Evolutionary conservation across 1,140 invertebrate genomes (phyloP), one percentile per base, ranked within the genome.

Genomic region (Ceratitis capitata): DNA sequence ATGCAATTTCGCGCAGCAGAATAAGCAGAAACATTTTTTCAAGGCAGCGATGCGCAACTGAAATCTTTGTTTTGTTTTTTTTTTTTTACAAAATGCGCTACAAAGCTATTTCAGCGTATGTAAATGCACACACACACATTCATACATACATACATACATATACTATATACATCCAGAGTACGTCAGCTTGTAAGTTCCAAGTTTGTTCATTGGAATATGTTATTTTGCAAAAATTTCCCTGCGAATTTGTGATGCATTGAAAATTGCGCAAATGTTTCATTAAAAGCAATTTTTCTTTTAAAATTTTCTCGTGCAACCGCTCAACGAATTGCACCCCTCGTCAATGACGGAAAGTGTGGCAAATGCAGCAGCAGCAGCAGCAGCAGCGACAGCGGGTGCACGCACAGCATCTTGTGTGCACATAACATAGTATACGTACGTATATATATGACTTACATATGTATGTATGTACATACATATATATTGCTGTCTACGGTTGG

Each of bases 211-310:
- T 78, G 39, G 69, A 78, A 78, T 78, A 45, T 78, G 39, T 78
- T 26, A 78, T 78, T 78, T 78, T 26, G 69, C 69, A 78, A 42
- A 64, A 78, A 78, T 78, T 78, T 78, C 69, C n/a, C 69, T 78
- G 39, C 69, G 45, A 78, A 78, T 78, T 78, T 32, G 69, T 47
- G 42, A 78, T 78, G 69, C 69, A 78, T 78, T 78, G 69, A 78
- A 78, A 78, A 78, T 47, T 78, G 69, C 39, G 39, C 69, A 78
- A 78, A 78, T 78, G 69, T 78, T 78, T 78, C 42, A 78, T 78
- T 78, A 78, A 78, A 78, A 78, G 69, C 45, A 78, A 78, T 78
- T 78, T 78, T 78, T 78, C 69, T 78, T 78, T 78, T 45, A 45
- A 56, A 78, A 45, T 78, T 78, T 64, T 45, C 39, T 45, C 69